A percentile compares a stretch with the other conserved stretches of the same genome.
These are phyloP conservation scores for Cynodonichthys magdalenae DNA, from an alignment of 2,797 vertebrate genomes.

Conservation along the genomic window DNA sequence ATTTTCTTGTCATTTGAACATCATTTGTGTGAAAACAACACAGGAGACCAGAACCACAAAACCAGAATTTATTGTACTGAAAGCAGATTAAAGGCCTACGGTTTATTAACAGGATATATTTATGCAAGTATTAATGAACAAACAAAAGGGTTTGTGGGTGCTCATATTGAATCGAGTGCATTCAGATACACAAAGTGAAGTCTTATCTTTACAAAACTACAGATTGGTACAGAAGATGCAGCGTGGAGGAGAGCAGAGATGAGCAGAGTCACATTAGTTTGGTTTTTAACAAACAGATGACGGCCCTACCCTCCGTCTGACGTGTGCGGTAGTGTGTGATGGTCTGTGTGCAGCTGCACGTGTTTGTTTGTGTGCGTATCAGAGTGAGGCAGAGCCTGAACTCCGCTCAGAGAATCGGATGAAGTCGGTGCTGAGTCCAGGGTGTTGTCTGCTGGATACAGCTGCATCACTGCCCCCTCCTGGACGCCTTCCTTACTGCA, in stretches of 20 bases:
- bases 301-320: conserved; percentile 73
- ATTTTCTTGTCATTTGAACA: background rate
- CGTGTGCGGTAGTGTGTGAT: conserved; percentile 75
- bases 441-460: conserved; percentile 82
- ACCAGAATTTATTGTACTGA: conserved; percentile 75
- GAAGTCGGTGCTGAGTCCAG: conserved; percentile 61
- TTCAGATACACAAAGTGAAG: conserved; percentile 48
- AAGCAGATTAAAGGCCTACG: conserved; percentile 69
- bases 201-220: conserved; percentile 61
- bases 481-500: conserved; percentile 90
- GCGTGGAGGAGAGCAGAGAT: conserved; percentile 26
- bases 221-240: conserved; percentile 49
- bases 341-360: conserved; percentile 58
- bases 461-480: conserved; percentile 90
- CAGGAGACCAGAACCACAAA: conserved; percentile 39
- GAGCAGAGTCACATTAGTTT: conserved; percentile 7
- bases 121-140: conserved; percentile 42
- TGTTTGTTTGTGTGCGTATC: conserved; percentile 64
- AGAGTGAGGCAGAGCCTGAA: conserved; percentile 67
- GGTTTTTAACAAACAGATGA: background rate
- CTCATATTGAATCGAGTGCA: conserved; percentile 46
- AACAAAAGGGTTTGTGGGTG: conserved; percentile 38
- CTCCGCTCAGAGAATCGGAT: conserved; percentile 58
- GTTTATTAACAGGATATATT: conserved; percentile 53
- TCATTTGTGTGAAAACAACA: conserved; percentile 10